Percentiles rank a stretch among this genome's conserved stretches.
These are phyloP conservation scores for Apis laboriosa DNA, from an alignment of 1,140 invertebrate species.

Conservation along the genomic window DNA sequence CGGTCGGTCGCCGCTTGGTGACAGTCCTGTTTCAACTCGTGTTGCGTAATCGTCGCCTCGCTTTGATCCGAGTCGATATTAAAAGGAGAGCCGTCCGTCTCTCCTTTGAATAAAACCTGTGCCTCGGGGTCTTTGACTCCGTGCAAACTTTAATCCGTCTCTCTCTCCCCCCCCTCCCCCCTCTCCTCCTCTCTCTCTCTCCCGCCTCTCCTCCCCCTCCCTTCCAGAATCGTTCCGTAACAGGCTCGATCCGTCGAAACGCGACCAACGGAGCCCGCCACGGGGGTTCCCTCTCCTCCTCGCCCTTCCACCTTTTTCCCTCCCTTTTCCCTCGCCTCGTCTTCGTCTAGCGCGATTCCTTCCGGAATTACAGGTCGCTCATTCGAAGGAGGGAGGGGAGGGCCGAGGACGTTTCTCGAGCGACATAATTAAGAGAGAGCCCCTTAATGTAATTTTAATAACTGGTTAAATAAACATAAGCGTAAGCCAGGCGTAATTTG, in stretches of 20 bases:
- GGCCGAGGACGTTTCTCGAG: slow-evolving; percentile 42
- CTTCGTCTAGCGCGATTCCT: slow-evolving; percentile 31
- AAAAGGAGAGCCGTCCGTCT: neutral
- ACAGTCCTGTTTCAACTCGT: neutral
- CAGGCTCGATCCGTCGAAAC: slow-evolving; percentile 36
- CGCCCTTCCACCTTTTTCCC: slow-evolving; percentile 5
- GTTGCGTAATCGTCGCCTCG: slow-evolving; percentile 12
- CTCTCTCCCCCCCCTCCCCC: no score
- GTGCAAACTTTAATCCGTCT: slow-evolving; percentile 47
- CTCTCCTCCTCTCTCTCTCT: neutral
- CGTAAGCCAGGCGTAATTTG: slow-evolving; percentile 77
- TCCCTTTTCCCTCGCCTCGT: slow-evolving; percentile 10
- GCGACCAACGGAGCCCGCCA: neutral
- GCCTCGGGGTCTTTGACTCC: slow-evolving; percentile 39
- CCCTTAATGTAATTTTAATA: slow-evolving; percentile 80
- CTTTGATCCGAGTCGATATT: slow-evolving; percentile 21
- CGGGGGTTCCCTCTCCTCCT: neutral
- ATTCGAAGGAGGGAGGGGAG: neutral
- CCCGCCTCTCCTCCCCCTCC: no score
- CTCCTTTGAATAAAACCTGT: neutral
- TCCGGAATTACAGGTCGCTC: slow-evolving; percentile 49
- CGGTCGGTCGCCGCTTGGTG: neutral
- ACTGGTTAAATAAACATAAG: slow-evolving; percentile 81
- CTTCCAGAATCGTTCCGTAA: slow-evolving; percentile 50
- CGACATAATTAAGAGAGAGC: slow-evolving; percentile 71